These are phyloP conservation scores for Melospiza melodia DNA, from an alignment of 2,113 vertebrate genomes.

Conservation along the genomic window DNA sequence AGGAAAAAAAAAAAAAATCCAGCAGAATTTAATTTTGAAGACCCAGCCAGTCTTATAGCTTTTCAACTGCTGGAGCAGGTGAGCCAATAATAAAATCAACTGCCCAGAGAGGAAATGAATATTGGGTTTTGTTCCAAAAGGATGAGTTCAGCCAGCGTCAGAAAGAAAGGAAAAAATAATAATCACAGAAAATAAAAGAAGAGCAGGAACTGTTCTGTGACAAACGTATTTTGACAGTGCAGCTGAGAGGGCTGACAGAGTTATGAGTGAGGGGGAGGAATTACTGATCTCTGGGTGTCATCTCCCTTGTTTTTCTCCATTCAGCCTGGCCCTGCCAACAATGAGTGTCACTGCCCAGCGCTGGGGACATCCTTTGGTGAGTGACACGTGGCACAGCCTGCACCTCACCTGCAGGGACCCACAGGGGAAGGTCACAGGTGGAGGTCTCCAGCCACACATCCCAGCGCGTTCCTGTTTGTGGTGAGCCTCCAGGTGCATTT, in stretches of 20 bases:
- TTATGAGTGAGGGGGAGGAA: conserved; percentile 65
- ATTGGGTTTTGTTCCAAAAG: conserved; percentile 50
- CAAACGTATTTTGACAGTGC: conserved; percentile 71
- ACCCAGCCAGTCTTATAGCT: not conserved
- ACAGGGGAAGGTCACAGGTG: not conserved
- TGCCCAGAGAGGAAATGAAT: conserved; percentile 61
- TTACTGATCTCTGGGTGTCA: conserved; percentile 31
- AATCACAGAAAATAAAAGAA: not conserved
- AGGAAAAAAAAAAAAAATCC: not conserved
- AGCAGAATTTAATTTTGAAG: conserved; percentile 50
- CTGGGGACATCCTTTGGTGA: conserved; percentile 54
- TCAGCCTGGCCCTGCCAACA: conserved; percentile 57
- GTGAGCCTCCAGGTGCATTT: fast-evolving
- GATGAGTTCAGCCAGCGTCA: conserved; percentile 49
- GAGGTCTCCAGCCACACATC: not conserved
- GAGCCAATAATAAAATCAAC: conserved; percentile 49
- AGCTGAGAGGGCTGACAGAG: conserved; percentile 67
- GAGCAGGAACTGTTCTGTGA: conserved; percentile 55
- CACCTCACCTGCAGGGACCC: conserved; percentile 21
- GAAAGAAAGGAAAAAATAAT: not conserved
- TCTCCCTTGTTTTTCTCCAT: conserved; percentile 60
- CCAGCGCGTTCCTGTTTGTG: fast-evolving
- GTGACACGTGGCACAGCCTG: conserved; percentile 15
- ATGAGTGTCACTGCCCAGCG: conserved; percentile 62
- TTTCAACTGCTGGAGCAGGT: conserved; percentile 35